phyloP scores from a whole-genome alignment of 1,140 invertebrate genomes.

The Araneus ventricosus region DNA sequence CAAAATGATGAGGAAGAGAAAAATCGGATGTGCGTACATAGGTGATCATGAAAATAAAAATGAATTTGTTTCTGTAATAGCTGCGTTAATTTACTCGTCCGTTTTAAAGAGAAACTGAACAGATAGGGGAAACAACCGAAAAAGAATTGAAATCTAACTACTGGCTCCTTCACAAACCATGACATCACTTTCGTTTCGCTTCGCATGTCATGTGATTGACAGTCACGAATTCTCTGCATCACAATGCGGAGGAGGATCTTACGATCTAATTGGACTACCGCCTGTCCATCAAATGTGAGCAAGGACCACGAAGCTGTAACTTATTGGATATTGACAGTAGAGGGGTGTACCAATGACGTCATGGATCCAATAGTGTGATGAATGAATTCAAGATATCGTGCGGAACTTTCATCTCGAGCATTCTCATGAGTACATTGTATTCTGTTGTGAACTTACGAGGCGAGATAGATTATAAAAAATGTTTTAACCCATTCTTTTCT shows the following conservation, averaged over 20 bases:
- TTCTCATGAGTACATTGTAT: constrained; percentile 68
- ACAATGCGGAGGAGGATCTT: constrained; percentile 47
- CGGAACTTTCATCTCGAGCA: constrained; percentile 10
- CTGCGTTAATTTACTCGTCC: too few species aligned
- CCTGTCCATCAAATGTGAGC: constrained; percentile 44
- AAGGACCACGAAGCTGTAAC: constrained; percentile 58
- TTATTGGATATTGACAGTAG: constrained; percentile 70
- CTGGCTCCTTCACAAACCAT: constrained; percentile 12
- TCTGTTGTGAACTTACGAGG: not conserved
- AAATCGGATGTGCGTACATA: too few species aligned
- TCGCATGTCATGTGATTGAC: constrained; percentile 54
- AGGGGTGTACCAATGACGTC: constrained; percentile 61
- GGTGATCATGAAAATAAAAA: too few species aligned
- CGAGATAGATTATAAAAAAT: constrained; percentile 2
- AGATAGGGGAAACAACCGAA: not conserved
- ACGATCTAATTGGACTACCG: constrained; percentile 55
- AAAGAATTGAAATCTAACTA: constrained; percentile 18
- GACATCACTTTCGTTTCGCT: constrained; percentile 48
- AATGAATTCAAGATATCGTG: constrained; percentile 58
- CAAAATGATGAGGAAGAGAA: too few species aligned
- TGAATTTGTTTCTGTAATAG: too few species aligned
- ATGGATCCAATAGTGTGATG: constrained; percentile 57
- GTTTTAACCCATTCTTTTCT: constrained; percentile 64
- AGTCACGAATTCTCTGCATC: not conserved
- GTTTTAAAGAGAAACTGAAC: too few species aligned